Base-by-base conservation (phyloP, 2,888 invertebrate species). In the Plagodis dolabraria region DNA sequence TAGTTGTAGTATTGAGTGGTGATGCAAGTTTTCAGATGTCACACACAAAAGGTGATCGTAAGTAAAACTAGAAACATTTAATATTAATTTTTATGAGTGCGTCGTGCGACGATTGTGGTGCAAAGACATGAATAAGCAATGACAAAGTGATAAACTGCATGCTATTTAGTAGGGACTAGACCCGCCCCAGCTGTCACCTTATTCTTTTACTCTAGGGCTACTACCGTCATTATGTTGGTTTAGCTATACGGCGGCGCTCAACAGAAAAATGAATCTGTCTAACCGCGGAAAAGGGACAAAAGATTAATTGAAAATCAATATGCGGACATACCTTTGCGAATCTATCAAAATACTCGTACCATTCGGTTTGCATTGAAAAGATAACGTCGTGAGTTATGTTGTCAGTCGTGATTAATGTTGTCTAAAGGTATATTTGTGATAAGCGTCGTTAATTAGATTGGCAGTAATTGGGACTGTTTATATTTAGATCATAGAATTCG, bases 251-350 rank as follows among this genome's bases (percentile, higher is more conserved):
- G 43, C 35, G 49, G 36, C 73, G 76, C 77, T 77, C 72, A 72
- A 74, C 72, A 75, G 76, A 82, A 83, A 84, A 83, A 85, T 85
- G 82, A 83, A 81, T 83, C 80, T 81, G 81, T 82, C 84, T 77
- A 78, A 85, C 82, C 82, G 79, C 74, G 40, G 36, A 80, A 85
- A 80, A 82, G 83, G 86, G 82, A 86, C 86, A 87, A 86, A 88
- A 88, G 89, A 89, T 89, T 87, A 90, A 91, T 89, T 90, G 86
- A 87, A 89, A 91, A 90, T 89, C 88, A 78, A 89, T 89, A 85
- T 75, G 71, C 77, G 80, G 82, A 81, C 80, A 83, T 83, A 85
- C 87, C 86, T 87, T 83, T 77, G 83, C 83, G 77, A 85, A 84
- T 85, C 85, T 89, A 88, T 88, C 85, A 86, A 85, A 89, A 86